Percentiles rank a stretch among this genome's conserved stretches.
Conservation (phyloP, 1,140 invertebrate genomes). For the Diplogasteroides magnus region DNA sequence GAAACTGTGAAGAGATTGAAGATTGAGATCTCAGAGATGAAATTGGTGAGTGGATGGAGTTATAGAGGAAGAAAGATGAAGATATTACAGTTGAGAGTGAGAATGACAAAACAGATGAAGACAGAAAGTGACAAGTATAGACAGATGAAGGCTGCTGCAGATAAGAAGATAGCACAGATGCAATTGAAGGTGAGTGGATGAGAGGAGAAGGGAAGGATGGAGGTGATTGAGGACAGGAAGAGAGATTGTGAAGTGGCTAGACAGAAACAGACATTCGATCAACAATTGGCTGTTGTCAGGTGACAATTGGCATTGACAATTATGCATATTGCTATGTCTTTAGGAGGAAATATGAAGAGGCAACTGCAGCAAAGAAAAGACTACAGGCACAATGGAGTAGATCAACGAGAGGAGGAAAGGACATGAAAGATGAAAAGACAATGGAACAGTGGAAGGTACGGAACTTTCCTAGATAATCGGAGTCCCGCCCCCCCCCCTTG, state of each 20-base stretch:
- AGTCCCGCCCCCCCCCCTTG: too few species aligned
- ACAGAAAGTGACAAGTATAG: slow-evolving; percentile 12
- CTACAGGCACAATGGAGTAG: background rate
- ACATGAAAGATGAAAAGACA: background rate
- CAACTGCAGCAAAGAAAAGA: background rate
- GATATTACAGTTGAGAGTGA: slow-evolving; percentile 8
- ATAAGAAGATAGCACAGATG: background rate
- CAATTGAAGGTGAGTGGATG: background rate
- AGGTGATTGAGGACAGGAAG: background rate
- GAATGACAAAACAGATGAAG: slow-evolving; percentile 9
- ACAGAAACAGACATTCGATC: slow-evolving; percentile 1
- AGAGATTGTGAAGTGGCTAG: background rate
- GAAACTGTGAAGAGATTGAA: slow-evolving; percentile 19
- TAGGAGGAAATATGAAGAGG: background rate
- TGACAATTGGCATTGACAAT: too few species aligned
- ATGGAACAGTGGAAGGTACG: background rate
- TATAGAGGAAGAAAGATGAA: background rate
- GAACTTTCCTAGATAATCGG: too few species aligned
- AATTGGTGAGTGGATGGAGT: background rate
- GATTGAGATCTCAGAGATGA: slow-evolving; percentile 3
- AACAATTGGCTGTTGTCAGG: background rate
- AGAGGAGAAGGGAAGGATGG: background rate
- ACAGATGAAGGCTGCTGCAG: background rate
- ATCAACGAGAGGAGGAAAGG: background rate
- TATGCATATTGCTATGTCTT: too few species aligned